phyloP scores from a whole-genome alignment of 2,113 vertebrate genomes.

The Microcebus jonahi region DNA sequence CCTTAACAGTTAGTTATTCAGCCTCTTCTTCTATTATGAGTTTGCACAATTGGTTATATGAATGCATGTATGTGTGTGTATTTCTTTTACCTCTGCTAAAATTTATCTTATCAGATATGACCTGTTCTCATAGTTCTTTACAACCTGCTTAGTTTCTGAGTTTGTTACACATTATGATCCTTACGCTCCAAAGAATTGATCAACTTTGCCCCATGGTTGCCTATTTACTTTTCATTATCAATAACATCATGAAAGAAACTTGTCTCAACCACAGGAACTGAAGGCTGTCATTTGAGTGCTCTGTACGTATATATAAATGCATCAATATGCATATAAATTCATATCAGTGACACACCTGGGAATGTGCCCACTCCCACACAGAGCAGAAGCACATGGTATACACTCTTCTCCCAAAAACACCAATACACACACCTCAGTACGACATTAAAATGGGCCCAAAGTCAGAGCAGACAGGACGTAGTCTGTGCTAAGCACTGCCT shows the following conservation, averaged over 20 bases:
- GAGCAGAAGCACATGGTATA: neutral
- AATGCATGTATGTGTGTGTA: neutral
- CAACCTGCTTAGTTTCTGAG: neutral
- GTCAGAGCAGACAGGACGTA: neutral
- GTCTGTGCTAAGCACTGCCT: neutral
- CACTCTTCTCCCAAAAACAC: neutral
- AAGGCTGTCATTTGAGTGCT: neutral
- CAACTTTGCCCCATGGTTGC: neutral
- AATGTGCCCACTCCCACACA: neutral
- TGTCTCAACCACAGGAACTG: neutral
- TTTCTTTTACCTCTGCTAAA: neutral
- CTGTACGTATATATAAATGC: neutral
- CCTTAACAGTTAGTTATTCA: neutral
- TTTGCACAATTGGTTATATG: neutral
- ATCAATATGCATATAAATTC: neutral
- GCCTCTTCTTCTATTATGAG: neutral
- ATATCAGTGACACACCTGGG: neutral
- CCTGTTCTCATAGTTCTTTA: neutral
- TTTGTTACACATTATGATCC: neutral
- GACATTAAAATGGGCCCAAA: neutral
- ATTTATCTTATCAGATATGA: neutral
- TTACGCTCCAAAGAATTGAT: neutral
- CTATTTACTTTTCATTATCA: neutral
- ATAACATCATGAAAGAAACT: neutral
- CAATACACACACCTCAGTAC: neutral